Evolutionary conservation across 2,797 vertebrate genomes (phyloP).

Genomic region (Muscicapa striata): DNA sequence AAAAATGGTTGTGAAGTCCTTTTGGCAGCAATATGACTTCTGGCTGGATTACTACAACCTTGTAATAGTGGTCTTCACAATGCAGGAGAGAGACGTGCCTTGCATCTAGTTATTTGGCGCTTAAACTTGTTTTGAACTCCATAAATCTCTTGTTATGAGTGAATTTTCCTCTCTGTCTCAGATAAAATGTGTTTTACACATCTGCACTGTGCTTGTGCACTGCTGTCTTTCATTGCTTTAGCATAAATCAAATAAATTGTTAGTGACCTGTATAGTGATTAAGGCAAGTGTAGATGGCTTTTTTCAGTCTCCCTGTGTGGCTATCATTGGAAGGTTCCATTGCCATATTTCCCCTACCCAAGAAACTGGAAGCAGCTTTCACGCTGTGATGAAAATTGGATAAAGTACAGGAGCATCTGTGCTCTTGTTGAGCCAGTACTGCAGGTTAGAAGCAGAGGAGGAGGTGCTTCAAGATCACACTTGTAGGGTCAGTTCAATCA

Average conservation of each 20-base stretch:
- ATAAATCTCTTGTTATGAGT: neutral
- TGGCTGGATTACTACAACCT: neutral
- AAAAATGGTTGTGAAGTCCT: neutral
- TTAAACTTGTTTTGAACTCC: neutral
- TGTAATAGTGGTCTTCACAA: neutral
- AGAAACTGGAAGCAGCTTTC: neutral
- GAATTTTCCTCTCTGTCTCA: neutral
- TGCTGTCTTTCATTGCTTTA: neutral
- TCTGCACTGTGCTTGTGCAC: neutral
- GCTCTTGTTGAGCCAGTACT: neutral
- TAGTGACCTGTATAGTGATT: neutral
- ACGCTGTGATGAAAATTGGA: neutral
- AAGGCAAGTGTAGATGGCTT: neutral
- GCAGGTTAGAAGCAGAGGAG: neutral
- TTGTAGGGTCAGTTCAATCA: neutral
- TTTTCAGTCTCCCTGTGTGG: neutral
- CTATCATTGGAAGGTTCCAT: neutral
- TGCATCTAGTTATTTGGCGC: neutral
- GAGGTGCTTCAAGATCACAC: neutral
- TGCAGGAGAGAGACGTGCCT: neutral
- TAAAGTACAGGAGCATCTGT: neutral
- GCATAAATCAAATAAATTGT: neutral
- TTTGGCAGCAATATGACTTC: neutral
- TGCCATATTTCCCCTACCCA: neutral
- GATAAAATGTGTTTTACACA: neutral